These are phyloP conservation scores for Phaedon cochleariae DNA, from an alignment of 2,888 invertebrate genomes.

Conservation along the genomic window DNA sequence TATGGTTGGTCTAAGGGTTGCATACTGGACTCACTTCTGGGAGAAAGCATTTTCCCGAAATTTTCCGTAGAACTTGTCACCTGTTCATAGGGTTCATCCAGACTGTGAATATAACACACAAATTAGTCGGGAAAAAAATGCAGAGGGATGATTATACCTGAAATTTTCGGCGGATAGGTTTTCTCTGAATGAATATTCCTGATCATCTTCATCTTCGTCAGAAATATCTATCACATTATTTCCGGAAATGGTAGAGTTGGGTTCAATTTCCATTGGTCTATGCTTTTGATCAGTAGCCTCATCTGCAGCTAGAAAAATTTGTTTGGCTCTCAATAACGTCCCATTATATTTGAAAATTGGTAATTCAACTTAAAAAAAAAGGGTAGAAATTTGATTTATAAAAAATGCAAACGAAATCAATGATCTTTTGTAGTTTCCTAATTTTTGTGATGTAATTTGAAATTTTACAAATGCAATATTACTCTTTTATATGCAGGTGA, in stretches of 20 bases:
- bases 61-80: constrained; percentile 61
- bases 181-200: constrained; percentile 48
- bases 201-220: constrained; percentile 53
- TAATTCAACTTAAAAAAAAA: too few relatives aligned
- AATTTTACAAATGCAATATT: too few relatives aligned
- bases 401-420: too few relatives aligned
- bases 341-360: too few relatives aligned
- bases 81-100: constrained; percentile 53
- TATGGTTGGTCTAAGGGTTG: constrained; percentile 59
- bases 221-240: constrained; percentile 54
- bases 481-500: too few relatives aligned
- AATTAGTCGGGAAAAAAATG: too few relatives aligned
- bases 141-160: background rate
- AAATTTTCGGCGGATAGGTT: constrained; percentile 39
- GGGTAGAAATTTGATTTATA: too few relatives aligned
- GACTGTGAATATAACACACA: constrained; percentile 41
- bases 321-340: too few relatives aligned
- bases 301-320: constrained; percentile 17
- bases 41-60: constrained; percentile 43
- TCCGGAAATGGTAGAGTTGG: constrained; percentile 35
- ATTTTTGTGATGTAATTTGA: too few relatives aligned
- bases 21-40: constrained; percentile 53
- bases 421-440: too few relatives aligned
- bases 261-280: constrained; percentile 17
- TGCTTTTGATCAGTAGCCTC: constrained; percentile 19